These are phyloP conservation scores for Sarcophaga carnaria DNA, from an alignment of 2,888 invertebrate genomes.

Conservation along the genomic window DNA sequence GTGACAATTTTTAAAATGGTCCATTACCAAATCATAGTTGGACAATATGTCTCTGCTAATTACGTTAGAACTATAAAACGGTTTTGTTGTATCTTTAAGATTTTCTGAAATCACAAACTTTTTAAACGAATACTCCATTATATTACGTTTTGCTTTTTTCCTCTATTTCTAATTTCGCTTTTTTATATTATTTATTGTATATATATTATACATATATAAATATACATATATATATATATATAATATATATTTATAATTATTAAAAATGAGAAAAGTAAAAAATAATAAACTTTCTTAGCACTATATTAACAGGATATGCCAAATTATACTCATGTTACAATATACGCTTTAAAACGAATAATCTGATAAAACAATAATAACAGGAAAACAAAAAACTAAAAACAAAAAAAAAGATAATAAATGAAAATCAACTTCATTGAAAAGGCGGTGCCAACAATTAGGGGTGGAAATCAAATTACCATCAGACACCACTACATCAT, in stretches of 20 bases:
- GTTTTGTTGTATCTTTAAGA: slow-evolving; percentile 66
- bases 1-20: slow-evolving; percentile 66
- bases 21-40: slow-evolving; percentile 67
- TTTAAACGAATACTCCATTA: slow-evolving; percentile 63
- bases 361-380: slow-evolving; percentile 66
- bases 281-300: slow-evolving; percentile 61
- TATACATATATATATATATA: neutral
- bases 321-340: slow-evolving; percentile 68
- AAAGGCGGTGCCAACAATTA: slow-evolving; percentile 65
- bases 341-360: slow-evolving; percentile 60
- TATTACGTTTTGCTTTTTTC: slow-evolving; percentile 22
- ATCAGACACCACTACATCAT: slow-evolving; percentile 52
- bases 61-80: slow-evolving; percentile 61
- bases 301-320: slow-evolving; percentile 61
- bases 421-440: slow-evolving; percentile 44
- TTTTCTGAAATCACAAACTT: slow-evolving; percentile 67
- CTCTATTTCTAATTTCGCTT: neutral
- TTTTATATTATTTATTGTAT: slow-evolving; percentile 15
- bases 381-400: neutral
- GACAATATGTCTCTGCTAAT: slow-evolving; percentile 62
- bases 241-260: slow-evolving; percentile 14
- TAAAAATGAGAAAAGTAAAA: slow-evolving; percentile 26
- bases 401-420: slow-evolving; percentile 39
- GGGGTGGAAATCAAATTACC: slow-evolving; percentile 67
- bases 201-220: neutral